These are phyloP conservation scores for Semaprochilodus insignis DNA, from an alignment of 2,797 vertebrate species.

Conservation along the genomic window DNA sequence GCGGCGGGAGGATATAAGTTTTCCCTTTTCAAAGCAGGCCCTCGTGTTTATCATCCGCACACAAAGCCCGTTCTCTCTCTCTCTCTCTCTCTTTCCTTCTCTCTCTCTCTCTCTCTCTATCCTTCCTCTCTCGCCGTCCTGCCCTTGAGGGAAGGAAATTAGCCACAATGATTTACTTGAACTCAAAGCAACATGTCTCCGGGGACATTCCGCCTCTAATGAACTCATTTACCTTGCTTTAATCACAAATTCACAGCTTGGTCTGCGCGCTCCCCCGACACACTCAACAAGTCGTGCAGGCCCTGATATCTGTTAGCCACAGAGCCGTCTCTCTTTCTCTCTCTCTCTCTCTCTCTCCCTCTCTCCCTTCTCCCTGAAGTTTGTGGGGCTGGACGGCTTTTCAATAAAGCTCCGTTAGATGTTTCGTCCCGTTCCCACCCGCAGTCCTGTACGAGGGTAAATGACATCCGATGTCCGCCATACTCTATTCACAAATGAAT, in stretches of 20 bases:
- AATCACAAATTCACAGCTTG: conserved; percentile 65
- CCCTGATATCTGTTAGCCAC: conserved; percentile 47
- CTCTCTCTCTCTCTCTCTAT: conserved; percentile 18
- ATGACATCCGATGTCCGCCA: too few species aligned
- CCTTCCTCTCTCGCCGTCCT: conserved; percentile 35
- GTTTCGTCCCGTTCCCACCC: too few species aligned
- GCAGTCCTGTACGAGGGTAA: too few species aligned
- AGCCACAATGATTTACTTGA: conserved; percentile 61
- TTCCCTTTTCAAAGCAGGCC: conserved; percentile 40
- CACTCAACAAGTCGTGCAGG: conserved; percentile 31
- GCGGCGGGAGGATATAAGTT: conserved; percentile 38
- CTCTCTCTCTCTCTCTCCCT: neutral
- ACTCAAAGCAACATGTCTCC: conserved; percentile 54
- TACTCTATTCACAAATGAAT: too few species aligned
- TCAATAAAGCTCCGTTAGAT: conserved; percentile 3
- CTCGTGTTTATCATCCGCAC: conserved; percentile 48
- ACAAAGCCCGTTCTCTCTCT: conserved; percentile 16
- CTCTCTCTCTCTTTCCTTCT: conserved; percentile 27
- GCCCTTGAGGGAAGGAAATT: conserved; percentile 59
- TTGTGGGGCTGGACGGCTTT: conserved; percentile 31
- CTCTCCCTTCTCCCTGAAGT: neutral
- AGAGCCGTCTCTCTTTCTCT: conserved; percentile 1
- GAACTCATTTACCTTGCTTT: conserved; percentile 66
- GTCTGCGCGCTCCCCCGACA: conserved; percentile 37
- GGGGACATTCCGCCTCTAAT: conserved; percentile 58